Percentiles rank a stretch among this genome's conserved stretches.
Evolutionary conservation across 2,888 invertebrate genomes (phyloP).

Genomic region (Aelia acuminata): DNA sequence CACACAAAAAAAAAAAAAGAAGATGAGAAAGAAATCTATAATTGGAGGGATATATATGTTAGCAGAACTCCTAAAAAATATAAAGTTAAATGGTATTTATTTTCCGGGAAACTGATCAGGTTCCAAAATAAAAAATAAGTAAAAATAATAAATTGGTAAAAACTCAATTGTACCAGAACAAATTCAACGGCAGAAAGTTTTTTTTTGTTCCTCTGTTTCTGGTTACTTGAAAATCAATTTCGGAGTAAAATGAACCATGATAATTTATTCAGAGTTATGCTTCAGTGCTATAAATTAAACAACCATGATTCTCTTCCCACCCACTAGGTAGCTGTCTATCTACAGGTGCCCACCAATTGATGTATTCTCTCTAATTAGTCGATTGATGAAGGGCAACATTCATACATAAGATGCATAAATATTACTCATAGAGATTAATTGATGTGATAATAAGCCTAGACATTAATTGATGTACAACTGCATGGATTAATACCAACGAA

Average conservation of each 20-base stretch:
- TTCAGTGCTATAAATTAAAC: too few species aligned
- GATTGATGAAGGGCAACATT: too few species aligned
- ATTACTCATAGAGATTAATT: background rate
- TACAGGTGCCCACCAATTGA: too few species aligned
- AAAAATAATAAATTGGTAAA: too few species aligned
- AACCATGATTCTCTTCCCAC: background rate
- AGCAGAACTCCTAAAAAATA: conserved; percentile 18
- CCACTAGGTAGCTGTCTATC: background rate
- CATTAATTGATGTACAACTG: conserved; percentile 10
- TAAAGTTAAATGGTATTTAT: conserved; percentile 39
- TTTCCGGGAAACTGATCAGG: background rate
- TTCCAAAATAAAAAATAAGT: background rate
- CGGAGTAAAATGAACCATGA: background rate
- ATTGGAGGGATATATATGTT: background rate
- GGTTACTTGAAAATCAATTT: background rate
- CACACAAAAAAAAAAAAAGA: background rate
- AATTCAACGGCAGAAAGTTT: background rate
- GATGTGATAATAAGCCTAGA: background rate
- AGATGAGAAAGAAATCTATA: background rate
- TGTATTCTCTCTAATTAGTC: too few species aligned
- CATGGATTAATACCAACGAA: background rate
- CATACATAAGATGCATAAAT: too few species aligned
- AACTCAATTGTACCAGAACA: background rate
- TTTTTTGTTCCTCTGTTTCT: background rate
- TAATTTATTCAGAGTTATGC: background rate